Conservation (phyloP, 1,140 invertebrate genomes). For the Rhopalosiphum padi region DNA sequence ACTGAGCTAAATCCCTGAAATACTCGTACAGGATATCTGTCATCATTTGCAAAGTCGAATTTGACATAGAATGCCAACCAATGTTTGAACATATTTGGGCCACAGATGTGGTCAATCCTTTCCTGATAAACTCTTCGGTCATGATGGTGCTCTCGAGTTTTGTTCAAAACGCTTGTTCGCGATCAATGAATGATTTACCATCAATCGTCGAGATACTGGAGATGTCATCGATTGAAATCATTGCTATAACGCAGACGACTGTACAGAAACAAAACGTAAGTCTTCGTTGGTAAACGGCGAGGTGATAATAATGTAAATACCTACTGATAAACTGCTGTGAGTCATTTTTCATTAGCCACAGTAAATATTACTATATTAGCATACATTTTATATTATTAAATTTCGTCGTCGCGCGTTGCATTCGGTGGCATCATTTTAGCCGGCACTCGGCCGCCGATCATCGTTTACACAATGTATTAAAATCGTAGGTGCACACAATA, state of each 20-base stretch:
- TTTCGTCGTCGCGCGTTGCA: background rate
- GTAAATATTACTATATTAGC: background rate
- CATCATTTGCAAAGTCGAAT: conserved; percentile 85
- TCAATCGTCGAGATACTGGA: background rate
- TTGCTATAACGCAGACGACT: background rate
- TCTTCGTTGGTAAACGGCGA: background rate
- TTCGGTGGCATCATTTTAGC: background rate
- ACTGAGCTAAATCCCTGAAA: conserved; percentile 75
- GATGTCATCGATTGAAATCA: background rate
- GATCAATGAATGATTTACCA: background rate
- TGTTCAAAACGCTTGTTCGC: background rate
- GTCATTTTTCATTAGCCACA: background rate
- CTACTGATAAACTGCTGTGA: background rate
- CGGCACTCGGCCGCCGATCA: background rate
- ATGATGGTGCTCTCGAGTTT: background rate
- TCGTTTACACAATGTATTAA: background rate
- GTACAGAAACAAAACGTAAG: background rate
- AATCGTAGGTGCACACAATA: background rate
- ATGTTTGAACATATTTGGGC: conserved; percentile 81
- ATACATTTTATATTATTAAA: background rate
- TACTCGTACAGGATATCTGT: conserved; percentile 87
- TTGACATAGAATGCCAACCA: conserved; percentile 88
- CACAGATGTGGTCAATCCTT: conserved; percentile 76
- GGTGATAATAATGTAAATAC: background rate
- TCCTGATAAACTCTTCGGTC: conserved; percentile 62